Evolutionary conservation across 1,140 invertebrate species (phyloP).

Genomic region (Apolygus lucorum): DNA sequence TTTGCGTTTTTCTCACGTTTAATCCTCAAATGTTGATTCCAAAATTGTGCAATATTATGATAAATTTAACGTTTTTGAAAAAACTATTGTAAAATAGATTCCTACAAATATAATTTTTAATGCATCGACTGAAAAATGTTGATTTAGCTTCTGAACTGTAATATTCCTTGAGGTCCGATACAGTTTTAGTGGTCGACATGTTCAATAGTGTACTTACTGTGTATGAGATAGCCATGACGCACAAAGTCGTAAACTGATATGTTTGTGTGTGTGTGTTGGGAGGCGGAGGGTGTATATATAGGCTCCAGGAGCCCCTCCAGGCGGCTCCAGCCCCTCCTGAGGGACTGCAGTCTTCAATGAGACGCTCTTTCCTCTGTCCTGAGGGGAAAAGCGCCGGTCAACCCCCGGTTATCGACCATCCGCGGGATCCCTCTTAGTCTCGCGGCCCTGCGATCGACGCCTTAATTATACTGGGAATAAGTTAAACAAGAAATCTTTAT

Average conservation of each 20-base stretch:
- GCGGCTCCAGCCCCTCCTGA: background rate
- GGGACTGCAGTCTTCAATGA: too few relatives aligned
- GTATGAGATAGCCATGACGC: conserved; percentile 3
- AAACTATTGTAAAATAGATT: background rate
- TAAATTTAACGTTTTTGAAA: background rate
- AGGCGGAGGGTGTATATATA: background rate
- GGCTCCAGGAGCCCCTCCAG: background rate
- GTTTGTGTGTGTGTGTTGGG: background rate
- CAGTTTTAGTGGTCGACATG: too few relatives aligned
- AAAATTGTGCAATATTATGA: background rate
- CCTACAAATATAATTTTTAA: background rate
- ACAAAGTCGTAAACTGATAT: background rate
- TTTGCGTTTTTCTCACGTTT: too few relatives aligned
- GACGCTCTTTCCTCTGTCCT: too few relatives aligned
- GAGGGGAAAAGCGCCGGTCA: too few relatives aligned
- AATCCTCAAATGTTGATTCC: background rate
- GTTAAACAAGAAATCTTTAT: too few relatives aligned
- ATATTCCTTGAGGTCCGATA: too few relatives aligned
- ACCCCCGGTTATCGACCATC: too few relatives aligned
- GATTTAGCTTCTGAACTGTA: too few relatives aligned
- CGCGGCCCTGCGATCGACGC: too few relatives aligned
- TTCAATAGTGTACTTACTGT: conserved; percentile 13
- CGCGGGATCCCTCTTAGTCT: too few relatives aligned
- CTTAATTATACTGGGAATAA: too few relatives aligned
- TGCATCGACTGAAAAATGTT: background rate